phyloP scores from a whole-genome alignment of 2,797 vertebrate species.

The Monodelphis domestica region DNA sequence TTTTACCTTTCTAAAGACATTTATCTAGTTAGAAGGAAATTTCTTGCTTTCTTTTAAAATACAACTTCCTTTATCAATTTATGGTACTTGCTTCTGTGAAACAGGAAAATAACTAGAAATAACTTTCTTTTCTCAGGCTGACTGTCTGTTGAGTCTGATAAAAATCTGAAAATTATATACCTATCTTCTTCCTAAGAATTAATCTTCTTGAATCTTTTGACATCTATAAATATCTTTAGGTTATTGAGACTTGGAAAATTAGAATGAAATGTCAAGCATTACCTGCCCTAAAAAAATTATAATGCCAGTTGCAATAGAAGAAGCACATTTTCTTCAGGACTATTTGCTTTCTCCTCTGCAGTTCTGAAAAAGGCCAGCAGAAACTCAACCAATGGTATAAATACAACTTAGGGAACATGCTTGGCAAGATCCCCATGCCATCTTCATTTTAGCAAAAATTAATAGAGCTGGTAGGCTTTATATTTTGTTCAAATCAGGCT shows the following conservation, averaged over 20 bases:
- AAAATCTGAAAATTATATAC: constrained; percentile 58
- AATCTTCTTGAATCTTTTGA: constrained; percentile 38
- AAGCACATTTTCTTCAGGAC: neutral
- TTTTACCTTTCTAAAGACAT: neutral
- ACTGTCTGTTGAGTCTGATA: constrained; percentile 36
- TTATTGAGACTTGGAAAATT: constrained; percentile 40
- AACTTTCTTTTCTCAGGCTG: constrained; percentile 42
- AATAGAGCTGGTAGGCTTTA: neutral
- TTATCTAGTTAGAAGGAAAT: constrained; percentile 19
- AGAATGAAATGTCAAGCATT: constrained; percentile 34
- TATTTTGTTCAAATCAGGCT: neutral
- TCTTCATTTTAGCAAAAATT: neutral
- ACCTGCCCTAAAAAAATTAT: constrained; percentile 31
- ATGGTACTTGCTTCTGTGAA: constrained; percentile 48
- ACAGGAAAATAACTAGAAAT: constrained; percentile 52
- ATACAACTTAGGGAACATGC: neutral
- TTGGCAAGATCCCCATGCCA: neutral
- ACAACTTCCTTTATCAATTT: constrained; percentile 51
- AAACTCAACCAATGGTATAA: neutral
- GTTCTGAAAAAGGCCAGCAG: neutral
- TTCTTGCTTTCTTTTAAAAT: constrained; percentile 39
- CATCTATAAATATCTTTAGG: neutral
- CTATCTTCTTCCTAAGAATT: constrained; percentile 36
- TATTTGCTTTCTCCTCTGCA: neutral
- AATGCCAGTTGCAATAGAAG: constrained; percentile 8